A percentile compares a stretch with the other conserved stretches of the same genome.
Conservation (phyloP, 92 coral and sea anemone species). For the Palythoa caribaeorum region DNA sequence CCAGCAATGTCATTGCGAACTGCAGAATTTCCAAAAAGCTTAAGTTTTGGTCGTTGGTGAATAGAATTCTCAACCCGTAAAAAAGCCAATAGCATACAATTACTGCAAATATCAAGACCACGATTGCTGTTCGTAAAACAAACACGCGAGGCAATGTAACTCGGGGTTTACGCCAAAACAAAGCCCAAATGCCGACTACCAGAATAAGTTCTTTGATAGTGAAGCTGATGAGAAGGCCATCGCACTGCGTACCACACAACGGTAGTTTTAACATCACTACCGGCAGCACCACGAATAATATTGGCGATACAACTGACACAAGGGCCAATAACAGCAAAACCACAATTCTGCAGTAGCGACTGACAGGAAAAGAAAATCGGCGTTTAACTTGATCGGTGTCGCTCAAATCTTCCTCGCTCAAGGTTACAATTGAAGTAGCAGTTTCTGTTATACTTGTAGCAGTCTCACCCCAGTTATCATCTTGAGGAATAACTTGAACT, state of each 20-base stretch:
- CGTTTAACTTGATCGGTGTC: slow-evolving; percentile 84
- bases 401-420: slow-evolving; percentile 93
- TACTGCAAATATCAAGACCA: slow-evolving; percentile 84
- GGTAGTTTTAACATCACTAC: slow-evolving; percentile 80
- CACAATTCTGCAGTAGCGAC: slow-evolving; percentile 83
- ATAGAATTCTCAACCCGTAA: slow-evolving; percentile 86
- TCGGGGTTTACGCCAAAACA: slow-evolving; percentile 95
- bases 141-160: slow-evolving; percentile 90
- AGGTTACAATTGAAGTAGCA: slow-evolving; percentile 95
- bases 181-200: slow-evolving; percentile 94
- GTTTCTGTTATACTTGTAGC: slow-evolving; percentile 99
- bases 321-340: slow-evolving; percentile 80
- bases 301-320: slow-evolving; percentile 84
- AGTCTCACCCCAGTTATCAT: slow-evolving; percentile 99
- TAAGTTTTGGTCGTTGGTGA: slow-evolving; percentile 55
- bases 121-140: slow-evolving; percentile 86
- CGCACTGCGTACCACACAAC: slow-evolving; percentile 84
- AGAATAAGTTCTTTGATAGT: slow-evolving; percentile 91
- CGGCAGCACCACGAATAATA: slow-evolving; percentile 90
- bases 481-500: slow-evolving; percentile 99
- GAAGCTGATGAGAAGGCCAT: slow-evolving; percentile 91
- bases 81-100: slow-evolving; percentile 95
- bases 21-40: slow-evolving; percentile 71
- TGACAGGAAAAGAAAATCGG: slow-evolving; percentile 72
- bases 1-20: slow-evolving; percentile 86